Base-by-base conservation (phyloP, 30 jellyfish, hydroid and myxozoan genomes). In the Mastigias papua region DNA sequence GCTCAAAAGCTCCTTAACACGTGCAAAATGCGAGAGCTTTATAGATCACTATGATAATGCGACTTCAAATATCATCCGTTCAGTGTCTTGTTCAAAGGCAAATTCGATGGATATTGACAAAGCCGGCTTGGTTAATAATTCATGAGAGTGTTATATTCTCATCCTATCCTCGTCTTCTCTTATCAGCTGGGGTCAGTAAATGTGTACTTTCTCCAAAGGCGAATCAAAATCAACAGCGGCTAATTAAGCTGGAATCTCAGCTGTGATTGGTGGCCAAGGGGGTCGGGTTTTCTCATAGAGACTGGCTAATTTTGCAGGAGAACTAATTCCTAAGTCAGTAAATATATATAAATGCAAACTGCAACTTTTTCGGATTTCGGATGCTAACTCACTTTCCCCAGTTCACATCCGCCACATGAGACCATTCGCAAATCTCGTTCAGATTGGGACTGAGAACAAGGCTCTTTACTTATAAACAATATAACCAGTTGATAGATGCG, bases 81-180 rank as follows among this genome's bases (percentile, higher is more conserved):
- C 19, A 5, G 74, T 63, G 34, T 72, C 83, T 30, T 20, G 26
- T 33, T 42, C 67, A 30, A 72, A 17, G 34, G 83, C 35, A 72
- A 72, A 72, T 42, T 72, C 37, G 21, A 34, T 9, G 19, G 34
- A 26, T 35, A 68, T 72, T 72, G 62, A 25, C n/a, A 35, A 69
- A 37, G 83, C 83, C 83, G 69, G 2, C 83, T 34, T 72, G 13
- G 35, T 72, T 15, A 72, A 72, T 42, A 72, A 72, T 72, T 42
- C 9, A 72, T 19, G 34, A 9, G 0, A 21, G 37, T 25, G 26
- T 63, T 63, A 63, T 4, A 63, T n/a, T 15, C 20, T 42, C 42
- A 26, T 8, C 19, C 27, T 48, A 29, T 69, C 33, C 26, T 26
- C 26, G 21, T 31, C 60, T 27, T 29, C 28, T 31, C 33, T 69